phyloP scores from a whole-genome alignment of 2,797 vertebrate genomes.

The Momotus momota region DNA sequence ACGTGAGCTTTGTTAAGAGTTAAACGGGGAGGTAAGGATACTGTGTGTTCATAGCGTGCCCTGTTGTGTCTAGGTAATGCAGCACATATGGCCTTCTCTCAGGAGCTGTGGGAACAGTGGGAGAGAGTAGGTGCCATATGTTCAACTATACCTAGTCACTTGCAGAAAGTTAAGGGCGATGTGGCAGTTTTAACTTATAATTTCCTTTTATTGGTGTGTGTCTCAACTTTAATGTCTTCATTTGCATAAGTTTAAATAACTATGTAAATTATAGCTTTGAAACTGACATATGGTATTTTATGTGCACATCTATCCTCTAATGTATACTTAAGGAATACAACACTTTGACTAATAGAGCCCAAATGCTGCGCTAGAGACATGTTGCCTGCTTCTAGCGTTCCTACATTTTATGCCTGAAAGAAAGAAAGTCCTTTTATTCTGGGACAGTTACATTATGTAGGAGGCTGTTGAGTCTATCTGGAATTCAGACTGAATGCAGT shows the following conservation, averaged over 20 bases:
- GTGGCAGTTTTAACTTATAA: conserved; percentile 66
- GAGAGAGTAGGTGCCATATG: conserved; percentile 40
- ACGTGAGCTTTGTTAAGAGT: neutral
- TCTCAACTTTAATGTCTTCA: conserved; percentile 68
- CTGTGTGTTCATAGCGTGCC: neutral
- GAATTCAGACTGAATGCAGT: conserved; percentile 20
- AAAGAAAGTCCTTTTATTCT: conserved; percentile 34
- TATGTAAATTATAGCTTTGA: conserved; percentile 71
- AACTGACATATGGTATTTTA: conserved; percentile 69
- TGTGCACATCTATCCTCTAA: conserved; percentile 58
- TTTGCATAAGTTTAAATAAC: conserved; percentile 78
- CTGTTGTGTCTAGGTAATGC: conserved; percentile 37
- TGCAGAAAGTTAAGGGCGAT: conserved; percentile 49
- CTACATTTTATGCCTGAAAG: conserved; percentile 44
- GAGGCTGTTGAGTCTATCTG: conserved; percentile 42
- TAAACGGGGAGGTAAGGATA: neutral
- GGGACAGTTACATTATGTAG: conserved; percentile 42
- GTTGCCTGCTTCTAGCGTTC: conserved; percentile 28
- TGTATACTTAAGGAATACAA: conserved; percentile 67
- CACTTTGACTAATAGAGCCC: conserved; percentile 60
- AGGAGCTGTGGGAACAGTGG: conserved; percentile 48
- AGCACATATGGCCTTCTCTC: conserved; percentile 53
- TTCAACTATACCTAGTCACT: conserved; percentile 44
- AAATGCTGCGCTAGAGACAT: conserved; percentile 63
- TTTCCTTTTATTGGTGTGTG: conserved; percentile 75